Conservation (phyloP, 2,797 vertebrate species). For the Trachops cirrhosus region DNA sequence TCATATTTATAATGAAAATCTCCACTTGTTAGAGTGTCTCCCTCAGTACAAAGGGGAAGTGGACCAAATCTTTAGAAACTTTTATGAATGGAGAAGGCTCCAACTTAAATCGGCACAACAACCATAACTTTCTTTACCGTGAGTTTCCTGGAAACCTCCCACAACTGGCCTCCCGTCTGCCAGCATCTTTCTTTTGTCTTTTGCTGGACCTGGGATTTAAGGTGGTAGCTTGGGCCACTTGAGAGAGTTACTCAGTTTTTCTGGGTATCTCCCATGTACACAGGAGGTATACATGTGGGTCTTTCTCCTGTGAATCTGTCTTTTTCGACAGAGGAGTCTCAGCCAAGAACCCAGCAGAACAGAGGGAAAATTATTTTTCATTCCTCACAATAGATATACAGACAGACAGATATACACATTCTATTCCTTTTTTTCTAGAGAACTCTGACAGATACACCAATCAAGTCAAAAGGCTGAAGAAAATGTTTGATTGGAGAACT, state of each 20-base stretch:
- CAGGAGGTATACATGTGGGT: neutral
- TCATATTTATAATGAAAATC: neutral
- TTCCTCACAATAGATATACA: neutral
- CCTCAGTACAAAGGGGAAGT: neutral
- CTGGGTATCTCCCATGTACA: neutral
- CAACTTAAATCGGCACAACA: neutral
- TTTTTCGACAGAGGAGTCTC: neutral
- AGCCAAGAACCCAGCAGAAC: neutral
- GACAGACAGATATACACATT: neutral
- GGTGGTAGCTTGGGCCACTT: neutral
- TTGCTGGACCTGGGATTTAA: neutral
- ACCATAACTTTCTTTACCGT: neutral
- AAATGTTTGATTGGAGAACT: neutral
- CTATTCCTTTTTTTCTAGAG: conserved; percentile 5
- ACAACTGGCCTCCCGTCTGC: neutral
- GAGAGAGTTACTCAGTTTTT: neutral
- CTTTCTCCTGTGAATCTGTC: neutral
- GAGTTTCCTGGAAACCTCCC: neutral
- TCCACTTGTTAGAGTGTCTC: neutral
- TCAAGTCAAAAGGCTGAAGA: neutral
- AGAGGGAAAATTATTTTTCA: neutral
- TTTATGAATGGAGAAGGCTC: neutral
- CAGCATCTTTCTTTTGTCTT: neutral
- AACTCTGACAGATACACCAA: neutral
- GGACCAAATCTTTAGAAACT: neutral